Percentiles rank a stretch among this genome's conserved stretches.
Conservation (phyloP, 2,113 vertebrate species). For the Cyprinodon tularosa region DNA sequence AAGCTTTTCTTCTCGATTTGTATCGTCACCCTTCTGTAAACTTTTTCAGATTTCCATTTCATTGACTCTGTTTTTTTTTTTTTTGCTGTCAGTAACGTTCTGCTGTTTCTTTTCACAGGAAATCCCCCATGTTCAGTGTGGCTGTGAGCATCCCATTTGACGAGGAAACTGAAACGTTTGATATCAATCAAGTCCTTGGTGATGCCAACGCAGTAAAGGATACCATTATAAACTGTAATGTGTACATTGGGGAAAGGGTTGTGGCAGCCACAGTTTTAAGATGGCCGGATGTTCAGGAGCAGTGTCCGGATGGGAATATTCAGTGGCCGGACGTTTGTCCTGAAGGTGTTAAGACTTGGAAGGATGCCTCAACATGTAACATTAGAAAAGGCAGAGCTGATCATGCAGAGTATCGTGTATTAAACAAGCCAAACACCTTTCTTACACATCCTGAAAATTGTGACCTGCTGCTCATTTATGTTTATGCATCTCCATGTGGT, state of each 20-base stretch:
- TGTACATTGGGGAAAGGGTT: not conserved
- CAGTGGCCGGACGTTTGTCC: rapidly evolving
- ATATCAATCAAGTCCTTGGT: not conserved
- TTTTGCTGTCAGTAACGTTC: too few relatives aligned
- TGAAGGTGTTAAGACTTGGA: not conserved
- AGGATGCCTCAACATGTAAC: rapidly evolving
- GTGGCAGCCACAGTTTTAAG: conserved; percentile 33
- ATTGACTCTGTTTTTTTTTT: too few relatives aligned
- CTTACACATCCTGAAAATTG: not conserved
- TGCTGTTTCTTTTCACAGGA: not conserved
- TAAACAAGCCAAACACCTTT: not conserved
- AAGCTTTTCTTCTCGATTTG: too few relatives aligned
- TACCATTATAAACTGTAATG: rapidly evolving
- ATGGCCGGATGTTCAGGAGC: not conserved
- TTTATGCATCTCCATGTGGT: too few relatives aligned
- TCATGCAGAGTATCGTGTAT: conserved; percentile 22
- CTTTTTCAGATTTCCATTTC: too few relatives aligned
- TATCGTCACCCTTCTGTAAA: too few relatives aligned
- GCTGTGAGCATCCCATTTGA: conserved; percentile 6
- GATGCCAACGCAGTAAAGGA: rapidly evolving
- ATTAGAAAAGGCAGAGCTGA: not conserved
- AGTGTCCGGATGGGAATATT: not conserved
- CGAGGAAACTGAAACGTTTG: rapidly evolving
- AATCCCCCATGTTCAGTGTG: conserved; percentile 16
- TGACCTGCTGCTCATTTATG: too few relatives aligned